These are phyloP conservation scores for Periplaneta americana DNA, from an alignment of 1,140 invertebrate species.

Conservation along the genomic window DNA sequence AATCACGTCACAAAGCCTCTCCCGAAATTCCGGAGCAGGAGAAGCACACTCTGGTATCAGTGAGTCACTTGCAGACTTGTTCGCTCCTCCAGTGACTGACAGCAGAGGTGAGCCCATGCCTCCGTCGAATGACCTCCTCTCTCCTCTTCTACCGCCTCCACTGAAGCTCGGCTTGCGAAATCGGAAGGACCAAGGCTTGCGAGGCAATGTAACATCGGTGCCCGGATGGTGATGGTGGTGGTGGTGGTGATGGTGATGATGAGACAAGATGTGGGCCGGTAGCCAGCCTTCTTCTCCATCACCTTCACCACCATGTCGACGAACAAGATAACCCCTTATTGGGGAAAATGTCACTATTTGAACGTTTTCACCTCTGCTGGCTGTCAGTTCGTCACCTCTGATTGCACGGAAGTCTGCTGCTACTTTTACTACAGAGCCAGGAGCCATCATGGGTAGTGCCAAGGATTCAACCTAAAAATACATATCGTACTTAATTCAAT, in stretches of 20 bases:
- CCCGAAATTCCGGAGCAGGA: constrained; percentile 20
- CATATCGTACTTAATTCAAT: too few relatives aligned
- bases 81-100: neutral
- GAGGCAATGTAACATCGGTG: neutral
- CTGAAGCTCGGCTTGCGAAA: constrained; percentile 41
- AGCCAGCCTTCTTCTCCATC: constrained; percentile 41
- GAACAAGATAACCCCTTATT: constrained; percentile 30
- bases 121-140: constrained; percentile 19
- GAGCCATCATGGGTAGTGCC: neutral
- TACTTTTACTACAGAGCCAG: constrained; percentile 31
- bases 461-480: neutral
- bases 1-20: constrained; percentile 33
- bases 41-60: constrained; percentile 14
- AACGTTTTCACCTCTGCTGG: constrained; percentile 39
- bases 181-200: constrained; percentile 56
- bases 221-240: constrained; percentile 27
- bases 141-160: constrained; percentile 17
- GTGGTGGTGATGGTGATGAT: constrained; percentile 30
- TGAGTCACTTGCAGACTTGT: too few relatives aligned
- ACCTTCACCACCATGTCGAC: constrained; percentile 35
- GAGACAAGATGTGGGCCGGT: constrained; percentile 51
- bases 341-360: constrained; percentile 32
- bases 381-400: constrained; percentile 42
- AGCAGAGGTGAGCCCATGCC: neutral
- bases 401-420: constrained; percentile 41